Evolutionary conservation across 2,113 vertebrate species (phyloP).

Genomic region (Callocephalon fimbriatum): DNA sequence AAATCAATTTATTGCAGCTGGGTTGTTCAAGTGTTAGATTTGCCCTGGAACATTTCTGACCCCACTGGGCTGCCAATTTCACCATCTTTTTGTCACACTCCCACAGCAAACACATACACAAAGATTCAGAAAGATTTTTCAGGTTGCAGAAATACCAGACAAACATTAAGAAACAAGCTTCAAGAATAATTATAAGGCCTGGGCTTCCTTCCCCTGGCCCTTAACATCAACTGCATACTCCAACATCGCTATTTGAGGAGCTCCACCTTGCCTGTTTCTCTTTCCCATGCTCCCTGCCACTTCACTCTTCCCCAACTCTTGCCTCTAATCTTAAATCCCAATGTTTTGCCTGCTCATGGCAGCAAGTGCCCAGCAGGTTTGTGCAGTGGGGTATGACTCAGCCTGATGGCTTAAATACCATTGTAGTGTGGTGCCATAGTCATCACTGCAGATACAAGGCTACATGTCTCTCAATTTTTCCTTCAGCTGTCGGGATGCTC

Average conservation of each 20-base stretch:
- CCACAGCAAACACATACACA: neutral
- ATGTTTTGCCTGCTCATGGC: neutral
- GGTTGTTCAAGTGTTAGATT: conserved; percentile 4
- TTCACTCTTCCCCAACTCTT: neutral
- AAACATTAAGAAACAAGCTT: neutral
- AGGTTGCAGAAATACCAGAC: neutral
- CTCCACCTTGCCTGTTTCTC: neutral
- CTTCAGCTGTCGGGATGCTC: neutral
- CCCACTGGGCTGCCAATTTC: neutral
- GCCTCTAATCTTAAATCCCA: neutral
- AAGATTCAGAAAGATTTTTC: neutral
- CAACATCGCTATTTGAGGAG: neutral
- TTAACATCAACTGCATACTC: rapidly evolving
- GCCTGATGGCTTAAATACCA: neutral
- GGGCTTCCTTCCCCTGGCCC: neutral
- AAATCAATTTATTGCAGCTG: neutral
- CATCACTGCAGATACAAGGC: neutral
- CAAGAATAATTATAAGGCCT: neutral
- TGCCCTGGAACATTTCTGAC: neutral
- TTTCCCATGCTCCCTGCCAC: neutral
- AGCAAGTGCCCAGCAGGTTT: neutral
- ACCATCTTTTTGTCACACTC: neutral
- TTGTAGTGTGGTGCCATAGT: rapidly evolving
- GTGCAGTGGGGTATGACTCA: neutral
- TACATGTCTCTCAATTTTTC: neutral